phyloP scores from a whole-genome alignment of 2,797 vertebrate species.

The Ceryle rudis region DNA sequence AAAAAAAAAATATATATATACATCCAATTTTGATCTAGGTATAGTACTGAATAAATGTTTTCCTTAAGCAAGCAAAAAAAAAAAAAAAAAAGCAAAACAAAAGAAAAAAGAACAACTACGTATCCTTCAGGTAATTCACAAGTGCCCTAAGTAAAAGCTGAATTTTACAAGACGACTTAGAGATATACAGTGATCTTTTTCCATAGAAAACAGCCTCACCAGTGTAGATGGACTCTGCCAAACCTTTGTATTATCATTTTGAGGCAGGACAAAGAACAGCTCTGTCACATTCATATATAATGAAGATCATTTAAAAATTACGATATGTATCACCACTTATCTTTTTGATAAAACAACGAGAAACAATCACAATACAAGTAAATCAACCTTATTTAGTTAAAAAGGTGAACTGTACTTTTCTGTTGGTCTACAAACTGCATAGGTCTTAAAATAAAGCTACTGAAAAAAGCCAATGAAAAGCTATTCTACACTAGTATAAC shows the following conservation, averaged over 20 bases:
- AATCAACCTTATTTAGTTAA: not conserved
- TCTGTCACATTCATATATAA: not conserved
- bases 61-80: not conserved
- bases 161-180: not conserved
- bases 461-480: not conserved
- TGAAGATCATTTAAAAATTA: fast-evolving
- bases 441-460: not conserved
- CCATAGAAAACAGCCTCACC: not conserved
- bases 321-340: not conserved
- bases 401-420: not conserved
- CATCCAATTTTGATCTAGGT: not conserved
- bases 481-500: not conserved
- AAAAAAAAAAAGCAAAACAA: fast-evolving
- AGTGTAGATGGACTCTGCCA: not conserved
- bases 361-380: not conserved
- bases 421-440: not conserved
- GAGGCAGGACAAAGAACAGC: not conserved
- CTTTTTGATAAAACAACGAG: not conserved
- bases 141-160: not conserved
- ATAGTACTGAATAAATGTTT: not conserved
- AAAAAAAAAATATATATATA: not conserved
- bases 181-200: not conserved
- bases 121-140: not conserved
- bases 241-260: not conserved
- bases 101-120: not conserved